Conservation (phyloP, 2,888 invertebrate species). For the Neoscelio sp. region DNA sequence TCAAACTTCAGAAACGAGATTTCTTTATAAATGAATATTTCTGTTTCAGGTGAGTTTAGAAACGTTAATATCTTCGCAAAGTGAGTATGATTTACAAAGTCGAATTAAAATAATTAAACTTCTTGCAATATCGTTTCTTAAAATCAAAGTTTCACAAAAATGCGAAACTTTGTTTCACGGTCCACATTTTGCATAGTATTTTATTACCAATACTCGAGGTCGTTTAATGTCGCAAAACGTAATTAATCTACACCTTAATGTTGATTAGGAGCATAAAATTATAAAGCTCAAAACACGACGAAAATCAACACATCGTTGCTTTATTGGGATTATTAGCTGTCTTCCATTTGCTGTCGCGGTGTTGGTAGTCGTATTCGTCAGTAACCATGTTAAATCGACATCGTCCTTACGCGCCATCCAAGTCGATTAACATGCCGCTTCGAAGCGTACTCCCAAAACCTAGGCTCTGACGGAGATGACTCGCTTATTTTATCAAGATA, state of each 20-base stretch:
- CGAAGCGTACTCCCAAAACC: conserved; percentile 21
- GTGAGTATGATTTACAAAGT: conserved; percentile 13
- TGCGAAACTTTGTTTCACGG: conserved; percentile 12
- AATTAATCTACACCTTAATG: conserved; percentile 8
- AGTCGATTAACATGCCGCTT: conserved; percentile 57
- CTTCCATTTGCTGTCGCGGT: conserved; percentile 18
- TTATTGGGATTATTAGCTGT: conserved; percentile 43
- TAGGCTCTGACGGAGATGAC: conserved; percentile 39
- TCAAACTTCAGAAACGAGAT: background rate
- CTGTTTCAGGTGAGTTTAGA: conserved; percentile 41
- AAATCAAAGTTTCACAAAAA: conserved; percentile 23
- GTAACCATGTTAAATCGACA: conserved; percentile 59
- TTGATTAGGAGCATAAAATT: conserved; percentile 21
- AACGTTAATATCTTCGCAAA: background rate
- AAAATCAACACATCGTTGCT: conserved; percentile 38
- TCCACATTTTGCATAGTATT: conserved; percentile 26
- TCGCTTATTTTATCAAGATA: conserved; percentile 60
- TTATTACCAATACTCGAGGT: conserved; percentile 7
- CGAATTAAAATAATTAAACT: conserved; percentile 15
- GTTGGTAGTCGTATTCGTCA: conserved; percentile 32
- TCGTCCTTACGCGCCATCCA: conserved; percentile 49
- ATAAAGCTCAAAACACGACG: conserved; percentile 29
- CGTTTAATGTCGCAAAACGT: background rate
- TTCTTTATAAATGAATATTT: background rate
- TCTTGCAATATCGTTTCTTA: conserved; percentile 2